phyloP scores from a whole-genome alignment of 2,113 vertebrate genomes.

The Centropus unirufus region DNA sequence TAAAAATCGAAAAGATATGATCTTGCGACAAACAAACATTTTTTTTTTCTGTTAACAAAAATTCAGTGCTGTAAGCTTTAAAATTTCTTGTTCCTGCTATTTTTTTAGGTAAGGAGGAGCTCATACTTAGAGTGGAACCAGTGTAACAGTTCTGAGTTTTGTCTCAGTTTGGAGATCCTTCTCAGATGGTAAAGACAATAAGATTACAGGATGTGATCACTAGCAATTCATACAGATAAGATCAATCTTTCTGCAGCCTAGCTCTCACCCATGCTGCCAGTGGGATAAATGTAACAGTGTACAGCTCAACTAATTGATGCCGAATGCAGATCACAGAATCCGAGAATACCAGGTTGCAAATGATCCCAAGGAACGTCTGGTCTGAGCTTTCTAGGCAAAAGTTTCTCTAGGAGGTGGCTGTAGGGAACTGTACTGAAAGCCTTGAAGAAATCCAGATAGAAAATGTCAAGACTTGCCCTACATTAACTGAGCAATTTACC shows the following conservation, averaged over 20 bases:
- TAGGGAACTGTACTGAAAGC: too few species aligned
- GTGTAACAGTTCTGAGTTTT: neutral
- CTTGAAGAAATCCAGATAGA: too few species aligned
- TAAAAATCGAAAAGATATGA: neutral
- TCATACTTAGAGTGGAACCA: neutral
- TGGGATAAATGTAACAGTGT: neutral
- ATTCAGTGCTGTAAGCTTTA: neutral
- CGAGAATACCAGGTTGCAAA: too few species aligned
- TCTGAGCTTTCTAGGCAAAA: too few species aligned
- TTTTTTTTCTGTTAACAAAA: neutral
- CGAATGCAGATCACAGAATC: neutral
- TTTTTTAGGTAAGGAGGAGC: neutral
- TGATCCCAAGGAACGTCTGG: too few species aligned
- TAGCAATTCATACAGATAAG: neutral
- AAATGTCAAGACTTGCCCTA: too few species aligned
- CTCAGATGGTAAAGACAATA: constrained; percentile 7
- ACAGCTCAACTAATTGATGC: neutral
- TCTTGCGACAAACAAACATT: neutral
- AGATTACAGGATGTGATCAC: constrained; percentile 20
- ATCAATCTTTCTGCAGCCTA: constrained; percentile 6
- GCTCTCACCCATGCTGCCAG: neutral
- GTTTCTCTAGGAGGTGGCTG: too few species aligned
- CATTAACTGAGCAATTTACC: too few species aligned
- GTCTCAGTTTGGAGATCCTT: neutral
- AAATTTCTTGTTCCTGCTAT: neutral